These are phyloP conservation scores for Frieseomelitta varia DNA, from an alignment of 1,140 invertebrate genomes.

Conservation along the genomic window DNA sequence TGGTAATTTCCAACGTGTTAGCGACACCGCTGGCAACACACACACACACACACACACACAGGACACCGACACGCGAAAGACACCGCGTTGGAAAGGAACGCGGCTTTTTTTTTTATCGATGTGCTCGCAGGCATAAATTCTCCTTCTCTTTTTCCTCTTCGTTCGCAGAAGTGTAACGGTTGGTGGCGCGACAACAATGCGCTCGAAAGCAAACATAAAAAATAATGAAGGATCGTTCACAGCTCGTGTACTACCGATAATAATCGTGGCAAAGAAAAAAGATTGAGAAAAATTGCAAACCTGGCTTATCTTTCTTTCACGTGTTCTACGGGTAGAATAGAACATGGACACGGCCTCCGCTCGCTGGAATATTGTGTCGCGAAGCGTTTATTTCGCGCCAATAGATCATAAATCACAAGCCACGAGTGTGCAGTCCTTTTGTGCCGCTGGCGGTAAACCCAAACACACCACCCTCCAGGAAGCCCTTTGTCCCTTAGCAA, in stretches of 20 bases:
- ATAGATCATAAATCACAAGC: slow-evolving; percentile 32
- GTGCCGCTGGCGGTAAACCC: background rate
- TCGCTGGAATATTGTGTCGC: slow-evolving; percentile 31
- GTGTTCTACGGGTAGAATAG: background rate
- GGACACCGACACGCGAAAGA: too few species aligned
- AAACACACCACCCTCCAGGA: background rate
- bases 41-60: too few species aligned
- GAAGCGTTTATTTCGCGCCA: slow-evolving; percentile 30
- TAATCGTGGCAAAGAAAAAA: slow-evolving; percentile 12
- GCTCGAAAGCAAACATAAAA: background rate
- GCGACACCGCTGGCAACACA: background rate
- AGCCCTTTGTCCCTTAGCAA: slow-evolving; percentile 21
- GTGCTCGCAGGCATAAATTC: background rate
- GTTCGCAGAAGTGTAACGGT: background rate
- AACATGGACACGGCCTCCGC: background rate
- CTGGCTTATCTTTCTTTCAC: slow-evolving; percentile 11
- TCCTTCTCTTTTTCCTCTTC: background rate
- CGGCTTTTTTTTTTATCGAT: slow-evolving; percentile 2
- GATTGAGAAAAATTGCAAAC: slow-evolving; percentile 11
- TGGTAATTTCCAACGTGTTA: slow-evolving; percentile 16
- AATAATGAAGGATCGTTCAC: slow-evolving; percentile 15
- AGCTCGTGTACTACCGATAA: background rate
- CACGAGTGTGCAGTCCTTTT: slow-evolving; percentile 12
- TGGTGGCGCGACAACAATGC: background rate
- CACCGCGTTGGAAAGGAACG: background rate